A percentile compares a stretch with the other conserved stretches of the same genome.
phyloP scores from a whole-genome alignment of 2,888 invertebrate genomes.

The Cryptophagus acutangulus region DNA sequence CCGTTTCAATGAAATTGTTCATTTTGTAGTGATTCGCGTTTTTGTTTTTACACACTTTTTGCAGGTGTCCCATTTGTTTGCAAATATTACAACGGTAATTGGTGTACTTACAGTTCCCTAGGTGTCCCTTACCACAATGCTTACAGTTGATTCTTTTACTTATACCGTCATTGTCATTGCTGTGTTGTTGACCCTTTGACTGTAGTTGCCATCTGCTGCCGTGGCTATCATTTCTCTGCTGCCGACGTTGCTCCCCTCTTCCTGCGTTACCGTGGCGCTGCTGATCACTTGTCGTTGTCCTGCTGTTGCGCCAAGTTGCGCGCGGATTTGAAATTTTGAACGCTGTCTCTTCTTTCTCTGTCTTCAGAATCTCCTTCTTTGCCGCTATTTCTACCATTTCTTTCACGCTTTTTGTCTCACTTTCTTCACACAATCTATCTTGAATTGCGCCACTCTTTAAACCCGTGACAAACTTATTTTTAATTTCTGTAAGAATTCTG shows the following conservation, averaged over 20 bases:
- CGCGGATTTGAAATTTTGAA: neutral
- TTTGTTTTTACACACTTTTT: neutral
- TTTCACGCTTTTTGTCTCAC: neutral
- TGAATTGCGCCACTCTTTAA: neutral
- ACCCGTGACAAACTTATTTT: constrained; percentile 8
- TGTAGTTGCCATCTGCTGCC: neutral
- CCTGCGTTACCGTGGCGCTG: neutral
- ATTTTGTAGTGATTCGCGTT: too few species aligned
- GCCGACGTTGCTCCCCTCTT: neutral
- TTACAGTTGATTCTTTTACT: constrained; percentile 2
- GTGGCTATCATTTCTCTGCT: neutral
- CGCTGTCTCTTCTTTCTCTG: too few species aligned
- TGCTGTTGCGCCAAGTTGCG: neutral
- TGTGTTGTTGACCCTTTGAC: neutral
- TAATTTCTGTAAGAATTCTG: neutral
- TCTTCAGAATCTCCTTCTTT: constrained; percentile 7
- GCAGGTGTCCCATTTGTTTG: neutral
- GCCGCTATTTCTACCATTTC: neutral
- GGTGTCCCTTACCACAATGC: constrained; percentile 7
- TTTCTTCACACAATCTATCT: constrained; percentile 4
- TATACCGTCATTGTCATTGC: neutral
- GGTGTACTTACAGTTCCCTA: constrained; percentile 3
- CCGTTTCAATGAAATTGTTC: neutral
- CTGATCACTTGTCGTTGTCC: too few species aligned
- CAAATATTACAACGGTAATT: neutral